Percentiles rank a stretch among this genome's conserved stretches.
These are phyloP conservation scores for Lophius piscatorius DNA, from an alignment of 2,113 vertebrate species.

Conservation along the genomic window DNA sequence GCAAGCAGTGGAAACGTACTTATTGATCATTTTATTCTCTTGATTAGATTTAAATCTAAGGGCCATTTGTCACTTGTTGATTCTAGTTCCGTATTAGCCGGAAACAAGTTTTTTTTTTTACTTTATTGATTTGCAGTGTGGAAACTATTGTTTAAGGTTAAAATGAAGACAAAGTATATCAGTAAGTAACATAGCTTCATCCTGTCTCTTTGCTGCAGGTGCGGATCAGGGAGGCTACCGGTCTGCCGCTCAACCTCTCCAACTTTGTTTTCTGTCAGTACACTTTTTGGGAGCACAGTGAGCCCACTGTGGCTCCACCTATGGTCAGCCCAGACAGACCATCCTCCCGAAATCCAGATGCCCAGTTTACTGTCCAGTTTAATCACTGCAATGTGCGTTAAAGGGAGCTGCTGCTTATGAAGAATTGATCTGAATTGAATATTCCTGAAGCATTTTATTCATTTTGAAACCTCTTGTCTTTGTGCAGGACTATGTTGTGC, in stretches of 20 bases:
- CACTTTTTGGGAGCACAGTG: slow-evolving; percentile 92
- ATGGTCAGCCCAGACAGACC: slow-evolving; percentile 93
- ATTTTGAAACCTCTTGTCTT: not conserved
- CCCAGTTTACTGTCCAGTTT: slow-evolving; percentile 91
- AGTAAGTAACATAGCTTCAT: too few relatives aligned
- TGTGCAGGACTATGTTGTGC: slow-evolving; percentile 89
- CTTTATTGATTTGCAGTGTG: too few relatives aligned
- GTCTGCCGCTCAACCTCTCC: slow-evolving; percentile 92
- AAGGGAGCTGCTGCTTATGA: not conserved
- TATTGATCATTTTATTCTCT: too few relatives aligned
- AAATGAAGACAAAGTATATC: too few relatives aligned
- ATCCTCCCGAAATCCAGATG: slow-evolving; percentile 83
- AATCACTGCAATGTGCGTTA: slow-evolving; percentile 89
- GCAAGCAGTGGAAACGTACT: too few relatives aligned
- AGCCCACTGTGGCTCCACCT: slow-evolving; percentile 91
- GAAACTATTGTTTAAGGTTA: too few relatives aligned
- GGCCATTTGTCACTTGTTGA: too few relatives aligned
- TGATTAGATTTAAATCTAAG: too few relatives aligned
- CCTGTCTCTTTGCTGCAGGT: slow-evolving; percentile 79
- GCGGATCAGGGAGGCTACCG: slow-evolving; percentile 95
- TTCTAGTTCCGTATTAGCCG: too few relatives aligned
- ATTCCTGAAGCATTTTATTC: not conserved
- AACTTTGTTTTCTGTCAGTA: slow-evolving; percentile 99
- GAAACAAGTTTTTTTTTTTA: too few relatives aligned
- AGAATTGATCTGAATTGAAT: not conserved